Evolutionary conservation across 2,888 invertebrate species (phyloP), one percentile per base, ranked within the genome.

Genomic region (Latrodectus elegans): DNA sequence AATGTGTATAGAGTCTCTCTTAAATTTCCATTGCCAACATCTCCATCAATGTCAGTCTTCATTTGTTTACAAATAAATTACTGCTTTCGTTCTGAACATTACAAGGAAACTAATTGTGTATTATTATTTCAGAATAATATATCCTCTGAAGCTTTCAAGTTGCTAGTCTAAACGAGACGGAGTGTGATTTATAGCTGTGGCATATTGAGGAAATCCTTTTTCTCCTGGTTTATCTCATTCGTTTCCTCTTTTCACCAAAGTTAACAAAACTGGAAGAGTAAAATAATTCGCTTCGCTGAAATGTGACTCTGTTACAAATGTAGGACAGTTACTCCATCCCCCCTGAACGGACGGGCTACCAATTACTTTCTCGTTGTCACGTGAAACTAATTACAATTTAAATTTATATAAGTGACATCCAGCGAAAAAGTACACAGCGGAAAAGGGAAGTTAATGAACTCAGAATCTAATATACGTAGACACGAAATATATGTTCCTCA

Each of bases 401-500:
- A 82, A 82, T 82, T 82, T 82, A 82, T 82, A 75, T 82, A 67
- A 60, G 60, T 60, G 60, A 60, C 60, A 60, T 55, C 68, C 70
- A 60, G 55, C 26, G 75, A 68, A 82, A 82, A 75, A 82, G 70
- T 68, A 51, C n/a, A n/a, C 60, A 68, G 68, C 55, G 67, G 49
- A 49, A 82, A 82, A 65, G 22, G 75, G 75, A 75, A 75, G 82
- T 75, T 82, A 82, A 82, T 82, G 82, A 82, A 82, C 82, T 75
- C 38, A 60, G 75, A 75, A 70, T 75, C 68, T 82, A 82, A 82
- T 82, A 82, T 70, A 82, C 38, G 75, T 15, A 55, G 75, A 49
- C 67, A 60, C 15, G 52, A 68, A 82, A 82, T 75, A 53, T 53
- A 82, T 75, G 75, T 55, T 17, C 22, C 22, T 22, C 55, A n/a